Conservation (phyloP, 2,888 invertebrate genomes). For the Kryphioiulus occultus region DNA sequence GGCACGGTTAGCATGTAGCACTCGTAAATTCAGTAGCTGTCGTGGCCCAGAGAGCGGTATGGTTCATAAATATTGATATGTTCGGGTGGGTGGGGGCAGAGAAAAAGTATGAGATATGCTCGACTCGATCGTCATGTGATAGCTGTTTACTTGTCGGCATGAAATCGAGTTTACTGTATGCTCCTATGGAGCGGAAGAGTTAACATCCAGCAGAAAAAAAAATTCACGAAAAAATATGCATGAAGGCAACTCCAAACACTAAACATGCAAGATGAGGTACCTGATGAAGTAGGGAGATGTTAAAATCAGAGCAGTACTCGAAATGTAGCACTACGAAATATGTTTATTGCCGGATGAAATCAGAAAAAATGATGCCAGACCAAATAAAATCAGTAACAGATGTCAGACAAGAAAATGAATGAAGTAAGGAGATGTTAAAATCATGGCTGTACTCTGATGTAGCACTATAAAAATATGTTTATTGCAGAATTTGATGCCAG, state of each 20-base stretch:
- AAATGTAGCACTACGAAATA: too few relatives aligned
- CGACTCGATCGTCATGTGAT: neutral
- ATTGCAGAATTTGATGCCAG: too few relatives aligned
- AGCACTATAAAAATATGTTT: too few relatives aligned
- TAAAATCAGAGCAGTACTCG: too few relatives aligned
- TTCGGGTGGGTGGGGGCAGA: neutral
- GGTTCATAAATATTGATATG: slow-evolving; percentile 23
- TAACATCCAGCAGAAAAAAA: neutral
- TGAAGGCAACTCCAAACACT: too few relatives aligned
- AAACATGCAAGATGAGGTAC: too few relatives aligned
- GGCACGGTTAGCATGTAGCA: neutral
- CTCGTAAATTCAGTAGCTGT: neutral
- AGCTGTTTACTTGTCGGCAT: neutral
- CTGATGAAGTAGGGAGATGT: too few relatives aligned
- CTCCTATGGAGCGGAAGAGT: neutral
- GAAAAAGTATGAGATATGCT: neutral
- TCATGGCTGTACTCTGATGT: too few relatives aligned
- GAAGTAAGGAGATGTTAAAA: too few relatives aligned
- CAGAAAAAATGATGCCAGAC: neutral
- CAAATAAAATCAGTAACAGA: too few relatives aligned
- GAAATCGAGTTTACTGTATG: neutral
- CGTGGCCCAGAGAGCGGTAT: neutral
- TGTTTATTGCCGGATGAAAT: neutral
- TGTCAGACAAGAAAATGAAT: too few relatives aligned
- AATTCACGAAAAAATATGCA: neutral